These are phyloP conservation scores for Portunus trituberculatus DNA, from an alignment of 1,140 invertebrate genomes.

Conservation along the genomic window DNA sequence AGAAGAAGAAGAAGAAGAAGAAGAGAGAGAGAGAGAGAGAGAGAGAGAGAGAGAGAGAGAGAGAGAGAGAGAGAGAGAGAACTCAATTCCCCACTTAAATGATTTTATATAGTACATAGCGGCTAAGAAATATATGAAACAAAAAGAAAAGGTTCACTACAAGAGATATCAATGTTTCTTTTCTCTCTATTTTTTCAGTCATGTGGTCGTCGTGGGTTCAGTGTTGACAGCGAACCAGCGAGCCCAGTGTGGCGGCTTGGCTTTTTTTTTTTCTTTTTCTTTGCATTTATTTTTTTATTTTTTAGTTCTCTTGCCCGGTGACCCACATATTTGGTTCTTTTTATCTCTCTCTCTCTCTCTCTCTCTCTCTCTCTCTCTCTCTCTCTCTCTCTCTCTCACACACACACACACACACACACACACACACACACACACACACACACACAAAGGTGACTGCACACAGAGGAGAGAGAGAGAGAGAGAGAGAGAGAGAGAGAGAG, in stretches of 20 bases:
- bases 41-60: background rate
- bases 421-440: background rate
- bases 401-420: background rate
- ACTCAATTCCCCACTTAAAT: no score
- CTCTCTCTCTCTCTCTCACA: background rate
- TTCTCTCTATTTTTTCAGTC: no score
- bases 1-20: background rate
- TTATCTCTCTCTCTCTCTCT: background rate
- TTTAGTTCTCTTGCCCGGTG: background rate
- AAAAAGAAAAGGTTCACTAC: background rate
- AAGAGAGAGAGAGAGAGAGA: background rate
- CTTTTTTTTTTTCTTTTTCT: background rate
- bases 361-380: background rate
- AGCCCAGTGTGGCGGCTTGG: background rate
- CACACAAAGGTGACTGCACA: background rate
- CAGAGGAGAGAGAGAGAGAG: background rate
- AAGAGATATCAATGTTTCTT: no score
- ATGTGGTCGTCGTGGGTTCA: background rate
- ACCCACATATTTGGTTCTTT: background rate
- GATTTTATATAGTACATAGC: background rate
- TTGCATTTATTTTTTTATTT: no score
- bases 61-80: constrained; percentile 15
- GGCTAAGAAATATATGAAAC: background rate
- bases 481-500: background rate
- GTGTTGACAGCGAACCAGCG: background rate